A percentile compares a stretch with the other conserved stretches of the same genome.
These are phyloP conservation scores for Plutella xylostella DNA, from an alignment of 2,888 invertebrate genomes.

Conservation along the genomic window DNA sequence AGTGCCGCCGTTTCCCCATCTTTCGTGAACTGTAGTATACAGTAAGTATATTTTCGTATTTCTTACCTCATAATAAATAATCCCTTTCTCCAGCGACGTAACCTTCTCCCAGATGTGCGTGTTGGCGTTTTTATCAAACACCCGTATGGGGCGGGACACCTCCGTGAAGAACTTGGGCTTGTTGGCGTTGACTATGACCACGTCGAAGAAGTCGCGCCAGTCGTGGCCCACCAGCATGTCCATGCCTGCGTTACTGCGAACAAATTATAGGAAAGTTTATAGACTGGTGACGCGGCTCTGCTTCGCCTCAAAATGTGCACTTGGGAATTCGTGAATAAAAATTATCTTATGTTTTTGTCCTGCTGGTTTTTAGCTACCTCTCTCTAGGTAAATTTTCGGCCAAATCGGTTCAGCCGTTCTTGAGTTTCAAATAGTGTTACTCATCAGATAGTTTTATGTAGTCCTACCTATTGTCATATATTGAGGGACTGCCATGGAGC, in stretches of 20 bases:
- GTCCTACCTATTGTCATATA: too few species aligned
- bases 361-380: too few species aligned
- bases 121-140: slow-evolving; percentile 84
- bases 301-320: too few species aligned
- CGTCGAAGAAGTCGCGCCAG: slow-evolving; percentile 94
- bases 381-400: too few species aligned
- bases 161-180: slow-evolving; percentile 98
- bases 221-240: slow-evolving; percentile 85
- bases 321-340: too few species aligned
- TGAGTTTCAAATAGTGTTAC: too few species aligned
- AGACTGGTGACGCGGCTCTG: too few species aligned
- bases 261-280: background rate
- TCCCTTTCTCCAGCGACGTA: slow-evolving; percentile 84
- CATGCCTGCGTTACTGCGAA: slow-evolving; percentile 90
- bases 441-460: too few species aligned
- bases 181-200: slow-evolving; percentile 93
- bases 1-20: background rate
- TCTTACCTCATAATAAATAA: slow-evolving; percentile 90
- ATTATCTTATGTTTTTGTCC: too few species aligned
- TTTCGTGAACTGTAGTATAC: background rate
- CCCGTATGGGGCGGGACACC: slow-evolving; percentile 88
- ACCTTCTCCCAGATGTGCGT: slow-evolving; percentile 94
- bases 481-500: too few species aligned
- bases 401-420: too few species aligned
- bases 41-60: too few species aligned